Conservation (phyloP, 2,888 invertebrate species). For the Apamea monoglypha region DNA sequence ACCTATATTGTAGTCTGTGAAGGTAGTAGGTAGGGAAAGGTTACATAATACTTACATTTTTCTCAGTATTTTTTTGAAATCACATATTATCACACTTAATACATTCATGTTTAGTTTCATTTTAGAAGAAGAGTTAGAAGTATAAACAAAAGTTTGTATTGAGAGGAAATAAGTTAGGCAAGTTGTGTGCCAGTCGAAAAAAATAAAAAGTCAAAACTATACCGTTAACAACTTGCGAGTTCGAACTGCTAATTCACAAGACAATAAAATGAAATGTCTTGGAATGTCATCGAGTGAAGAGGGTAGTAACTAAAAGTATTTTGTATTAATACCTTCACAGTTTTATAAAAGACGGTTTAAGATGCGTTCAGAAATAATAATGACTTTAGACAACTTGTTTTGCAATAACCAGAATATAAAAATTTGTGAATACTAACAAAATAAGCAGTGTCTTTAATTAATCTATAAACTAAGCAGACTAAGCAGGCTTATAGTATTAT, state of each 20-base stretch:
- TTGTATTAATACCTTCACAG: conserved; percentile 5
- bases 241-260: conserved; percentile 14
- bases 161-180: conserved; percentile 2
- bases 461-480: background rate
- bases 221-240: conserved; percentile 7
- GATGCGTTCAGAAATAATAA: conserved; percentile 10
- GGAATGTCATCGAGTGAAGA: background rate
- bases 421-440: background rate
- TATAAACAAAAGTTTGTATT: conserved; percentile 41
- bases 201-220: conserved; percentile 7
- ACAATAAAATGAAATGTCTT: background rate
- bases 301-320: conserved; percentile 17
- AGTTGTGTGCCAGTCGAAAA: conserved; percentile 27
- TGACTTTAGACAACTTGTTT: background rate
- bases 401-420: background rate
- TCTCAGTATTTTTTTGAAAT: conserved; percentile 77
- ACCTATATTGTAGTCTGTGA: background rate
- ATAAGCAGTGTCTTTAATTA: background rate
- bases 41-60: conserved; percentile 77
- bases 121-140: conserved; percentile 15
- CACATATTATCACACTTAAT: conserved; percentile 69
- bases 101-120: conserved; percentile 38
- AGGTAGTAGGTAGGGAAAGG: background rate
- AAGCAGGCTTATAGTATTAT: background rate
- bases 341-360: background rate